Conservation (phyloP, 1,140 invertebrate genomes). For the Drosophila parabipectinata region DNA sequence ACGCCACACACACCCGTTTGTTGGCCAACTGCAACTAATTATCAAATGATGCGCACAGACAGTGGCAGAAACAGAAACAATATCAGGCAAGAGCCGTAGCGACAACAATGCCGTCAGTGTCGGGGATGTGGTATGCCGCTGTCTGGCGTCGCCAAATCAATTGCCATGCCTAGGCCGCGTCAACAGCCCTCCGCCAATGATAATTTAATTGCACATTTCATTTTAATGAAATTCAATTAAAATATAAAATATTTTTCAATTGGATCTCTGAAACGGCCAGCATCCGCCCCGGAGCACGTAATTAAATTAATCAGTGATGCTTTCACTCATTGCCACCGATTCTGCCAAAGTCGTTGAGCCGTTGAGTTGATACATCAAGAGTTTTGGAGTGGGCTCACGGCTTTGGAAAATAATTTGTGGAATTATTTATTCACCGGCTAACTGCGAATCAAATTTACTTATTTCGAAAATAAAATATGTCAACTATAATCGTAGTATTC, state of each 20-base stretch:
- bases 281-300: constrained; percentile 16
- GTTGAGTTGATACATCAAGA: too few species aligned
- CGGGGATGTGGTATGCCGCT: constrained; percentile 23
- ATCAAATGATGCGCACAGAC: constrained; percentile 47
- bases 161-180: constrained; percentile 21
- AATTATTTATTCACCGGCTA: constrained; percentile 30
- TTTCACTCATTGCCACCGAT: constrained; percentile 40
- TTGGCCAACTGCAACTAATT: constrained; percentile 48
- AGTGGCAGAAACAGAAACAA: constrained; percentile 10
- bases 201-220: constrained; percentile 64
- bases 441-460: constrained; percentile 8
- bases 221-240: constrained; percentile 70
- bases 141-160: constrained; percentile 33
- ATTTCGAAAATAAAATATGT: not conserved
- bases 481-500: too few species aligned
- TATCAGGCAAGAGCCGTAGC: constrained; percentile 6
- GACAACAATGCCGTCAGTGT: constrained; percentile 37
- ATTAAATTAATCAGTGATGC: constrained; percentile 54
- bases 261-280: constrained; percentile 38
- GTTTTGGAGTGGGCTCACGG: constrained; percentile 7
- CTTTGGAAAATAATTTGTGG: constrained; percentile 15
- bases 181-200: constrained; percentile 33
- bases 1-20: not conserved
- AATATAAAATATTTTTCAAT: constrained; percentile 64
- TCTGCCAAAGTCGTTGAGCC: constrained; percentile 21